These are phyloP conservation scores for Perca fluviatilis DNA, from an alignment of 2,113 vertebrate genomes.

Conservation along the genomic window DNA sequence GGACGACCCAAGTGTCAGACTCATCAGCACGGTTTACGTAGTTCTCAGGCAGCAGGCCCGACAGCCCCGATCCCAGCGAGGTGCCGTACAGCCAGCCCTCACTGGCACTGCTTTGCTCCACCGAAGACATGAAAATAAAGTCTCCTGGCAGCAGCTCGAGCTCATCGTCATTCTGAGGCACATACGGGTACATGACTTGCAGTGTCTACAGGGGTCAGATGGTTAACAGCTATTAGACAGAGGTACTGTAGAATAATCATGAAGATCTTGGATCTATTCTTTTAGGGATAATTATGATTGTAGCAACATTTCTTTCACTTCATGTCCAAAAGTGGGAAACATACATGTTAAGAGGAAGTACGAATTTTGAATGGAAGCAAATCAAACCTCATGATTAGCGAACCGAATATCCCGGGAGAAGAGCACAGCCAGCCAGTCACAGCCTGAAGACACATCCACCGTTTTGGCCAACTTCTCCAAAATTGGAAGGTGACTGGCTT, in stretches of 20 bases:
- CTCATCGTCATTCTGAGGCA: conserved; percentile 96
- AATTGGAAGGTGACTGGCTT: conserved; percentile 89
- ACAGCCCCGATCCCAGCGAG: conserved; percentile 91
- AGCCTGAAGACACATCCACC: conserved; percentile 92
- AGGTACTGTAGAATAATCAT: neutral
- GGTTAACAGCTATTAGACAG: neutral
- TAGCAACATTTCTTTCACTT: neutral
- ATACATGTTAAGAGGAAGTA: neutral
- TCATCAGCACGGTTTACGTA: conserved; percentile 95
- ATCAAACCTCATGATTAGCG: conserved; percentile 93
- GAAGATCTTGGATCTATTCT: neutral
- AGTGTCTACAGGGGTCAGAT: conserved; percentile 85
- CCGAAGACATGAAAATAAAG: conserved; percentile 95
- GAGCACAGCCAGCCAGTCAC: conserved; percentile 94
- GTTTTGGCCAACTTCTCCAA: conserved; percentile 94
- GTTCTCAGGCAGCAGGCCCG: conserved; percentile 96
- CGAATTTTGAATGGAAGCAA: neutral
- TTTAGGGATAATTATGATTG: neutral
- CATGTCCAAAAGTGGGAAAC: neutral
- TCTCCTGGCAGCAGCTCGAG: conserved; percentile 94
- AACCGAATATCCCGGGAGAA: conserved; percentile 98
- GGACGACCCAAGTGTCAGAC: conserved; percentile 96
- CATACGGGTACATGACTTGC: conserved; percentile 97
- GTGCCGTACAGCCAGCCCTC: conserved; percentile 98
- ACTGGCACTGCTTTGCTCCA: conserved; percentile 93